These are phyloP conservation scores for Taenaris catops DNA, from an alignment of 2,888 invertebrate genomes.

Conservation along the genomic window DNA sequence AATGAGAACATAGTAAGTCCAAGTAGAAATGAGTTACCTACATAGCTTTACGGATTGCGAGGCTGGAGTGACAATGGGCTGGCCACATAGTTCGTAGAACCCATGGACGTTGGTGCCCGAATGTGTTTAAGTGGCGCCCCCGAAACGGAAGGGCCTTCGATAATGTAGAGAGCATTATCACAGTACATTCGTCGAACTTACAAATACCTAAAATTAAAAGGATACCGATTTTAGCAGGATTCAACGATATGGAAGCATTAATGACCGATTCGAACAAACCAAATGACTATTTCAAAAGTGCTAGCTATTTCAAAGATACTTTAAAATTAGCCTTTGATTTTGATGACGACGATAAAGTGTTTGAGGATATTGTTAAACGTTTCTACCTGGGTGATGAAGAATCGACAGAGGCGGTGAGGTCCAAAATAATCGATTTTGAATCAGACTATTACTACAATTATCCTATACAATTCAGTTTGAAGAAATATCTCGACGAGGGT, in stretches of 20 bases:
- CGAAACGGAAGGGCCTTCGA: slow-evolving; percentile 34
- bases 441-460: slow-evolving; percentile 43
- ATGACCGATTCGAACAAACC: slow-evolving; percentile 18
- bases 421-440: slow-evolving; percentile 35
- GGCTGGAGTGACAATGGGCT: too few relatives aligned
- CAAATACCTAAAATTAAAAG: slow-evolving; percentile 34
- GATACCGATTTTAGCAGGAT: slow-evolving; percentile 44
- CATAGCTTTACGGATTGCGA: too few relatives aligned
- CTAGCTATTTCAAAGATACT: slow-evolving; percentile 21
- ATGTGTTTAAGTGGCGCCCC: too few relatives aligned
- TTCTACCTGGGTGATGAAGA: slow-evolving; percentile 46
- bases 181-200: slow-evolving; percentile 34
- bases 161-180: slow-evolving; percentile 29
- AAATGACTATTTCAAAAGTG: slow-evolving; percentile 21
- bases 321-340: slow-evolving; percentile 30
- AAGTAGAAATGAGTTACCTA: too few relatives aligned
- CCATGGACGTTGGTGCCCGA: too few relatives aligned
- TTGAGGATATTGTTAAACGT: slow-evolving; percentile 30
- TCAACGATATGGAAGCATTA: slow-evolving; percentile 38
- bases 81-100: too few relatives aligned
- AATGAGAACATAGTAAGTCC: too few relatives aligned
- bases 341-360: slow-evolving; percentile 25
- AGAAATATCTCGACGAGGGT: slow-evolving; percentile 22
- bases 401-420: slow-evolving; percentile 24
- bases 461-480: slow-evolving; percentile 39